Evolutionary conservation across 2,113 vertebrate genomes (phyloP).

Genomic region (Leucopsar rothschildi): DNA sequence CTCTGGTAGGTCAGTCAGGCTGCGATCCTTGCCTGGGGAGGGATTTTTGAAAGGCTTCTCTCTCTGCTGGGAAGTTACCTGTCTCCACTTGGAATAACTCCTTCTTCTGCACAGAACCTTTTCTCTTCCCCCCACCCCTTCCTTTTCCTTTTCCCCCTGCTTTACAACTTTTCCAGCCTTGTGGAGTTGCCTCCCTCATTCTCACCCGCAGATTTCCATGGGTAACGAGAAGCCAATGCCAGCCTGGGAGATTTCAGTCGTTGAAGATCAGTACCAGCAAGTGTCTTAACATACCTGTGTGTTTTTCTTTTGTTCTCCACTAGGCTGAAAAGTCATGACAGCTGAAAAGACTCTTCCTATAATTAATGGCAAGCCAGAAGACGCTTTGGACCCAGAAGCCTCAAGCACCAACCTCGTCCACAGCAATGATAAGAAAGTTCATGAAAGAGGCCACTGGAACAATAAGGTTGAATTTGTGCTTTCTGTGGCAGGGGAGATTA

Average conservation of each 20-base stretch:
- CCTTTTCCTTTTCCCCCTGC: not conserved
- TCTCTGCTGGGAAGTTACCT: not conserved
- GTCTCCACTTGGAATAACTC: not conserved
- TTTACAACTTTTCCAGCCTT: not conserved
- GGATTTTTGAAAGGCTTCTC: not conserved
- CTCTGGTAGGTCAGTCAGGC: not conserved
- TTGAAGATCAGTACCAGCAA: not conserved
- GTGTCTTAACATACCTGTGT: not conserved
- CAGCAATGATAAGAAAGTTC: slow-evolving; percentile 84
- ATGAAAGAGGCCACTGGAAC: slow-evolving; percentile 97
- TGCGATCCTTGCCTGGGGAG: not conserved
- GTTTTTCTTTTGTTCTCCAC: not conserved
- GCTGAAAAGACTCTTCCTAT: slow-evolving; percentile 94
- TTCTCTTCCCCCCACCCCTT: not conserved
- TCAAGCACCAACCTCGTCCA: slow-evolving; percentile 77
- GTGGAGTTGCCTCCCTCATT: not conserved
- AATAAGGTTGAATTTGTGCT: slow-evolving; percentile 98
- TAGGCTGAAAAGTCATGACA: slow-evolving; percentile 91
- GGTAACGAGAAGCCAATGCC: not conserved
- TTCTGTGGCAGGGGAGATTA: slow-evolving; percentile 98
- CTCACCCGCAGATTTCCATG: not conserved
- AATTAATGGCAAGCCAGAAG: slow-evolving; percentile 93
- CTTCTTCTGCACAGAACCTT: not conserved
- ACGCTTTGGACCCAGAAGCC: slow-evolving; percentile 85
- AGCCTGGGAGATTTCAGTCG: not conserved